These are phyloP conservation scores for Meda fulgida DNA, from an alignment of 2,797 vertebrate species.

Conservation along the genomic window DNA sequence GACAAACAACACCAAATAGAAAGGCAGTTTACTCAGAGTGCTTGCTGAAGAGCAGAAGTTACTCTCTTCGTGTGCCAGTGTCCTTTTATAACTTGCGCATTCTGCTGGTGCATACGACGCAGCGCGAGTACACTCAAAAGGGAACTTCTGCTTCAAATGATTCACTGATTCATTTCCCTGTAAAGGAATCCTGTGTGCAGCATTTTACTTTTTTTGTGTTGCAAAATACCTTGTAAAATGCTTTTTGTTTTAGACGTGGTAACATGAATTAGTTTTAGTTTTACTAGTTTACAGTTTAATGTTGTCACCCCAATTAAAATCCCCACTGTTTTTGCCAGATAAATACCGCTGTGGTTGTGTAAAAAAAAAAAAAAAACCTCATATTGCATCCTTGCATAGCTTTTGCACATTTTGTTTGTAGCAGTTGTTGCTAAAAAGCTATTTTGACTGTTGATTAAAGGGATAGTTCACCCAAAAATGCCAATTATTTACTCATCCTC, in stretches of 20 bases:
- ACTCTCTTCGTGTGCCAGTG: no score
- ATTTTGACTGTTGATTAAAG: conserved; percentile 1
- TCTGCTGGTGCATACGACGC: no score
- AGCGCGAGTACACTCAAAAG: no score
- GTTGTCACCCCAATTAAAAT: not conserved
- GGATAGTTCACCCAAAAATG: not conserved
- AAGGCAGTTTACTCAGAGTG: no score
- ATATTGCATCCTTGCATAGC: not conserved
- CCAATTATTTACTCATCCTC: not conserved
- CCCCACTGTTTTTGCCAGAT: not conserved
- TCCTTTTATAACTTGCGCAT: no score
- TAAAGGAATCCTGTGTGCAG: not conserved
- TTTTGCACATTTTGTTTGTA: not conserved
- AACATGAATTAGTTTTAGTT: not conserved
- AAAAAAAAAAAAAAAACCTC: not conserved
- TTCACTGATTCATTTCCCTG: not conserved
- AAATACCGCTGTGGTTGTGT: not conserved
- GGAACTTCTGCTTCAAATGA: not conserved
- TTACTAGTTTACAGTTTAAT: not conserved
- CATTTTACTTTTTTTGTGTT: not conserved
- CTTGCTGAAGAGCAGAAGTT: no score
- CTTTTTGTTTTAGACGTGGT: not conserved
- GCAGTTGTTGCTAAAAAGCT: not conserved
- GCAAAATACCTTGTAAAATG: not conserved
- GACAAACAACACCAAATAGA: no score